Conservation (phyloP, 2,797 vertebrate species). For the Microtus californicus region DNA sequence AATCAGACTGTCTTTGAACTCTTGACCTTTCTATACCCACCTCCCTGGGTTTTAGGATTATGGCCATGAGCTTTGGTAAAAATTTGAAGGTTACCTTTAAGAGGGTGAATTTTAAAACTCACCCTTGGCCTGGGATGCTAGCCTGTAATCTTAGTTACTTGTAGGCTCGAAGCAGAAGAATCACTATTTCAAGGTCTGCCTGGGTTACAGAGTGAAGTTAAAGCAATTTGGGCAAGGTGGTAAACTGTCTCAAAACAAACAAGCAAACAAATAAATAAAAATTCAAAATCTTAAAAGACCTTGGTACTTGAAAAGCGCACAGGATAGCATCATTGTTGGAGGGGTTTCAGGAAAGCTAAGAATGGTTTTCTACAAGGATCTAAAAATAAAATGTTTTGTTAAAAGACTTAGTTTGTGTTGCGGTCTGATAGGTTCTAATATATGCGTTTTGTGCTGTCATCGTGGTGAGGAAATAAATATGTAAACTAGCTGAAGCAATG, state of each 20-base stretch:
- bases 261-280: background rate
- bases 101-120: background rate
- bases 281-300: no score
- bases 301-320: background rate
- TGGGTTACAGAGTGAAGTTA: background rate
- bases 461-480: conserved; percentile 11
- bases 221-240: background rate
- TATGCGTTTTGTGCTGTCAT: background rate
- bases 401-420: background rate
- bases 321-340: background rate
- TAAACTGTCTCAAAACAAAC: background rate
- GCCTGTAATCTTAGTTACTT: background rate
- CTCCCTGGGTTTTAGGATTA: background rate
- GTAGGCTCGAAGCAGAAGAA: background rate
- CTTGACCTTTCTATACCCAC: background rate
- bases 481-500: background rate
- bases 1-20: background rate
- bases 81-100: background rate
- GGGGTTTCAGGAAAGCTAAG: background rate
- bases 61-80: background rate
- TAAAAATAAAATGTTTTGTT: background rate
- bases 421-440: background rate
- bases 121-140: no score
- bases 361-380: background rate
- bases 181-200: background rate